A percentile compares a stretch with the other conserved stretches of the same genome.
phyloP scores from a whole-genome alignment of 2,888 invertebrate species.

The Synanthedon formicaeformis region DNA sequence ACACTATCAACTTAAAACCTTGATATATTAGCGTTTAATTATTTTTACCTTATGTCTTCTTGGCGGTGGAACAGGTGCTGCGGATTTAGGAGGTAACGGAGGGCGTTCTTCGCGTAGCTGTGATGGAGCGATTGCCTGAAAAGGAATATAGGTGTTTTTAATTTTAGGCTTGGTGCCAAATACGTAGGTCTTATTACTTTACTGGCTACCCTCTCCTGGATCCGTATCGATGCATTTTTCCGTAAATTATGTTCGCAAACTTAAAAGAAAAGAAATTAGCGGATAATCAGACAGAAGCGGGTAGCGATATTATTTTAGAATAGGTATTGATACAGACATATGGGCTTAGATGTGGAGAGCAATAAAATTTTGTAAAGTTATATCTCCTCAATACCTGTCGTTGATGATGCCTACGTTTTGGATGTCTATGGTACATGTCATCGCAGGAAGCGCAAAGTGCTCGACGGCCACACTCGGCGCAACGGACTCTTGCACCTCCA shows the following conservation, averaged over 20 bases:
- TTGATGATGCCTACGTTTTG: constrained; percentile 84
- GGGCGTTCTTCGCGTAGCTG: constrained; percentile 57
- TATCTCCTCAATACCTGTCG: constrained; percentile 71
- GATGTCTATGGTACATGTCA: constrained; percentile 94
- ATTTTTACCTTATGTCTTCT: constrained; percentile 52
- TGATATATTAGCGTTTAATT: not conserved
- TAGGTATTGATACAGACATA: not conserved
- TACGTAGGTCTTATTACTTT: not conserved
- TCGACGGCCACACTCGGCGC: constrained; percentile 85
- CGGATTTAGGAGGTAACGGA: constrained; percentile 56
- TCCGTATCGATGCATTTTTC: too few relatives aligned
- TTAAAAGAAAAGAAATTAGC: not conserved
- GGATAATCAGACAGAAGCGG: not conserved
- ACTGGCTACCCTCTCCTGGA: not conserved
- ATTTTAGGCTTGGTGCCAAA: not conserved
- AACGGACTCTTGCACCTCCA: constrained; percentile 82
- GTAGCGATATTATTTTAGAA: not conserved
- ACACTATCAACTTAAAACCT: not conserved
- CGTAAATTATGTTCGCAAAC: not conserved
- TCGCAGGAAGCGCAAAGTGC: constrained; percentile 92
- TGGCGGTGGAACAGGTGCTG: constrained; percentile 62
- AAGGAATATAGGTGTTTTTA: not conserved
- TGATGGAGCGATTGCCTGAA: constrained; percentile 42
- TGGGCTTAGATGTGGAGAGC: not conserved
- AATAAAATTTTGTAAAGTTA: not conserved